Conservation (phyloP, 2,888 invertebrate genomes). For the Copidosoma aretas region DNA sequence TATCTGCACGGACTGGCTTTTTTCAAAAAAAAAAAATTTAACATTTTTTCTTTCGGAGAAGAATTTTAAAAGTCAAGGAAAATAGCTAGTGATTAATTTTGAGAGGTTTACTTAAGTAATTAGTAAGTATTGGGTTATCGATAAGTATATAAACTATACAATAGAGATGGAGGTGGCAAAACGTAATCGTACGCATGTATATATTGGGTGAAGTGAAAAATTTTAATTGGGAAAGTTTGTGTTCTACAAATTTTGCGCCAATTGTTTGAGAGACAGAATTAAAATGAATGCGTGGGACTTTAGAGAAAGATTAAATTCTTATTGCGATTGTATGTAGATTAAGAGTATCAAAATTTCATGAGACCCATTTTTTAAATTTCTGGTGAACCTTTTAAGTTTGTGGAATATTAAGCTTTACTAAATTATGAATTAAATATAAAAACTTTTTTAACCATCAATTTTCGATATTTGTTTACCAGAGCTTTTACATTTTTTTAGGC, state of each 20-base stretch:
- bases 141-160: background rate
- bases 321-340: background rate
- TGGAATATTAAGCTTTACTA: background rate
- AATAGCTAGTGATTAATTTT: no score
- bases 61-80: no score
- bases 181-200: background rate
- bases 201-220: background rate
- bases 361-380: background rate
- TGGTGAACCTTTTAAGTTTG: background rate
- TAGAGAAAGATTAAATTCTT: background rate
- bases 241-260: background rate
- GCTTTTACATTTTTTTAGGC: no score
- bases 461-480: no score
- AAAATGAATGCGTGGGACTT: background rate
- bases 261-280: slow-evolving; percentile 6
- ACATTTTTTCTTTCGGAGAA: no score
- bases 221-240: background rate
- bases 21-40: no score
- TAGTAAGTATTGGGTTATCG: background rate
- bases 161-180: background rate
- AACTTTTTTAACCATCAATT: no score
- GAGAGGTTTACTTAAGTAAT: no score
- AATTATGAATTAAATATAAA: no score
- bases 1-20: no score
- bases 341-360: no score